These are phyloP conservation scores for Acropora tenuis DNA, from an alignment of 64 coral and sea anemone species.

Conservation along the genomic window DNA sequence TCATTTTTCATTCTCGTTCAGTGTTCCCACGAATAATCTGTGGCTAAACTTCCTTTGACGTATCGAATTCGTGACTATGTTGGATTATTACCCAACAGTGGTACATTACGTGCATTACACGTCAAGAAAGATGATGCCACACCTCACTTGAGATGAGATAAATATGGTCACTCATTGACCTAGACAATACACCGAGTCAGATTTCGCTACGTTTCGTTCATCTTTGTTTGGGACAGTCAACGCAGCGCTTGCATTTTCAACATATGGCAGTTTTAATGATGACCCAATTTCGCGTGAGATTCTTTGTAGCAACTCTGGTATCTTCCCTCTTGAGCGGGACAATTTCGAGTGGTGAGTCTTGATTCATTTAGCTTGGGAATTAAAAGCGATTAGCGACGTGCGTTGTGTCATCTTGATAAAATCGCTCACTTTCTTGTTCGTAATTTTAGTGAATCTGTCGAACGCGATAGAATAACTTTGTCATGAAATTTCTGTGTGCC, in stretches of 20 bases:
- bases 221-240: background rate
- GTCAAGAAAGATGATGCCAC: background rate
- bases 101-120: no score
- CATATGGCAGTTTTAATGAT: background rate
- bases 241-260: background rate
- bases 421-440: background rate
- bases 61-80: no score
- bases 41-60: no score
- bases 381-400: no score
- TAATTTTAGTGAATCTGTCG: no score
- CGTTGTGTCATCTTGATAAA: background rate
- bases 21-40: no score
- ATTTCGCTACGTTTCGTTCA: background rate
- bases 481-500: no score
- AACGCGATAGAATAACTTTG: no score
- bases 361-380: background rate
- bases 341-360: background rate
- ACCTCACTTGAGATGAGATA: background rate
- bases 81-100: no score
- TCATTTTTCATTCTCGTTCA: no score
- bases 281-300: background rate
- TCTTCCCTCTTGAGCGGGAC: background rate
- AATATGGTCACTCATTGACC: background rate
- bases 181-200: background rate
- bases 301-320: constrained; percentile 1